Evolutionary conservation across 64 coral and sea anemone species (phyloP).

Genomic region (Dendronephthya gigantea): DNA sequence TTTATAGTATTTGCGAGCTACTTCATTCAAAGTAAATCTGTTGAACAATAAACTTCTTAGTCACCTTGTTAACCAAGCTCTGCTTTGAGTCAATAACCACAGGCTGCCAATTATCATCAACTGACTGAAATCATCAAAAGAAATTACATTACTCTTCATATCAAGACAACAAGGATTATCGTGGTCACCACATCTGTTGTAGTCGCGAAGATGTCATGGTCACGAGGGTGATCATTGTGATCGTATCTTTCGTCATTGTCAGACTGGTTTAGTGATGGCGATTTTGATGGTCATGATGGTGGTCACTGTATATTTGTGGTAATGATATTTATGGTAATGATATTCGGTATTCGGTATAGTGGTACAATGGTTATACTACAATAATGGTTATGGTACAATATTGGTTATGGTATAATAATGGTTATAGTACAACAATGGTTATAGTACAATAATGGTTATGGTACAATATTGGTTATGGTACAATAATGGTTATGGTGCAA

Average conservation of each 20-base stretch:
- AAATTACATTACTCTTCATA: background rate
- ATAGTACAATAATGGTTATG: background rate
- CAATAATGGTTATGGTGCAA: background rate
- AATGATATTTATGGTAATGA: background rate
- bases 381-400: background rate
- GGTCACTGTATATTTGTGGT: too few relatives aligned
- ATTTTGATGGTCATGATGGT: background rate
- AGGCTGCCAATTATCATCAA: constrained; percentile 56
- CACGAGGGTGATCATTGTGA: too few relatives aligned
- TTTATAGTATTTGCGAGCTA: too few relatives aligned
- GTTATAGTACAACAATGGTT: background rate
- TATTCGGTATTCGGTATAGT: background rate
- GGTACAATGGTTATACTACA: background rate
- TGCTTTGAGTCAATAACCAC: constrained; percentile 32
- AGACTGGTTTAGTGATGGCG: background rate
- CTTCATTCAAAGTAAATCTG: too few relatives aligned
- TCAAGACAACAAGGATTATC: background rate
- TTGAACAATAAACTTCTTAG: too few relatives aligned
- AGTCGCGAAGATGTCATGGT: too few relatives aligned
- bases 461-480: background rate
- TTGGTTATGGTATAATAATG: background rate
- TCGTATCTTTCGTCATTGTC: background rate
- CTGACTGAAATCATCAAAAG: constrained; percentile 17
- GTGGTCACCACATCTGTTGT: too few relatives aligned
- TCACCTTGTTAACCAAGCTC: constrained; percentile 61